phyloP scores from a whole-genome alignment of 1,140 invertebrate genomes.

The Euglossa dilemma region DNA sequence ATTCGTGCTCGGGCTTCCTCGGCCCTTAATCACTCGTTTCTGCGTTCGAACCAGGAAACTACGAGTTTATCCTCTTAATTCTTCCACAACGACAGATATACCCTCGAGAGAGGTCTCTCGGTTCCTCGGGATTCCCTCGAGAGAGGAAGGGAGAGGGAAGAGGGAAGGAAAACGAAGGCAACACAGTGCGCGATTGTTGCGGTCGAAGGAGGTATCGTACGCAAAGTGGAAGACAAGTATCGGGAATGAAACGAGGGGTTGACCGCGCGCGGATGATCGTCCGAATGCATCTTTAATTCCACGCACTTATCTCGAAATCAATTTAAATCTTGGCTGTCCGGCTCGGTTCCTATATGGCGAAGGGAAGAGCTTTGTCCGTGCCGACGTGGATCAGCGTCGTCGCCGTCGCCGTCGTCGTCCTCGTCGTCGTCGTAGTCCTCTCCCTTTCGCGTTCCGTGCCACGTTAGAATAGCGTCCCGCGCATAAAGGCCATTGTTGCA shows the following conservation, averaged over 20 bases:
- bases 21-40: conserved; percentile 30
- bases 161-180: background rate
- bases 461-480: conserved; percentile 15
- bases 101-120: background rate
- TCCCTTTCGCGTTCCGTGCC: conserved; percentile 11
- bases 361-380: conserved; percentile 49
- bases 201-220: background rate
- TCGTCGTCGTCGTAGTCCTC: background rate
- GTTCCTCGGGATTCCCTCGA: background rate
- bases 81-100: conserved; percentile 18
- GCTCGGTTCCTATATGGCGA: conserved; percentile 37
- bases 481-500: conserved; percentile 50
- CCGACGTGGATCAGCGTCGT: conserved; percentile 53
- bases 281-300: conserved; percentile 53
- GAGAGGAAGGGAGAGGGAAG: background rate
- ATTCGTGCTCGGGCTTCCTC: conserved; percentile 25
- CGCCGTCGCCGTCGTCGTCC: background rate
- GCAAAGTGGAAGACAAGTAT: conserved; percentile 6
- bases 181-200: background rate
- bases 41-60: conserved; percentile 33
- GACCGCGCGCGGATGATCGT: conserved; percentile 32
- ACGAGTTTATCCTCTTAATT: conserved; percentile 30
- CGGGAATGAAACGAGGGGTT: background rate
- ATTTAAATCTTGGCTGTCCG: conserved; percentile 43
- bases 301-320: conserved; percentile 54